Evolutionary conservation across 2,888 invertebrate genomes (phyloP).

Genomic region (Acanthosepion esculentum): DNA sequence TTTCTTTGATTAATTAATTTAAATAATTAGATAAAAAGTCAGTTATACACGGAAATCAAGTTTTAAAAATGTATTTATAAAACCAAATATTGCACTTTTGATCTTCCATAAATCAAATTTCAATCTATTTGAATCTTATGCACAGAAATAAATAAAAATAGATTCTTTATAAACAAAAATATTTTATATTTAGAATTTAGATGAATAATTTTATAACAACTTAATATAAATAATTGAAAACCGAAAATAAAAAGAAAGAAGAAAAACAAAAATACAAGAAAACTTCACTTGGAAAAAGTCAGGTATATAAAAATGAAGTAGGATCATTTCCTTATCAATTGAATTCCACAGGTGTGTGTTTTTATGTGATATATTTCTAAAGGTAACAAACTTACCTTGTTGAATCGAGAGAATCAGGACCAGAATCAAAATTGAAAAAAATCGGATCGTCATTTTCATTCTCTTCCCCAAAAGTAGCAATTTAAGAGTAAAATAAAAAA

Average conservation of each 20-base stretch:
- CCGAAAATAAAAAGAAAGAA: neutral
- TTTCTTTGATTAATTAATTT: too few relatives aligned
- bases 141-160: neutral
- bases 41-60: too few relatives aligned
- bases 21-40: too few relatives aligned
- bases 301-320: neutral
- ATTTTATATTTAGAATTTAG: too few relatives aligned
- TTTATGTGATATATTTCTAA: neutral
- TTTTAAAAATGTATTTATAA: too few relatives aligned
- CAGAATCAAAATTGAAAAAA: neutral
- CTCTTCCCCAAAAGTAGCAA: too few relatives aligned
- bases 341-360: neutral
- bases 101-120: neutral
- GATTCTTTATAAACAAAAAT: neutral
- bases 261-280: neutral
- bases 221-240: neutral
- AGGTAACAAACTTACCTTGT: neutral
- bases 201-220: neutral
- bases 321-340: neutral
- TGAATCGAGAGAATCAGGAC: neutral
- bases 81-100: neutral
- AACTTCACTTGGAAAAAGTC: neutral
- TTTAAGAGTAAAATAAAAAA: too few relatives aligned
- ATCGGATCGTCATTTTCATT: neutral
- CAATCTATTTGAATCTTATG: neutral